phyloP scores from a whole-genome alignment of 1,140 invertebrate species.

The Mesaphorura yosii region DNA sequence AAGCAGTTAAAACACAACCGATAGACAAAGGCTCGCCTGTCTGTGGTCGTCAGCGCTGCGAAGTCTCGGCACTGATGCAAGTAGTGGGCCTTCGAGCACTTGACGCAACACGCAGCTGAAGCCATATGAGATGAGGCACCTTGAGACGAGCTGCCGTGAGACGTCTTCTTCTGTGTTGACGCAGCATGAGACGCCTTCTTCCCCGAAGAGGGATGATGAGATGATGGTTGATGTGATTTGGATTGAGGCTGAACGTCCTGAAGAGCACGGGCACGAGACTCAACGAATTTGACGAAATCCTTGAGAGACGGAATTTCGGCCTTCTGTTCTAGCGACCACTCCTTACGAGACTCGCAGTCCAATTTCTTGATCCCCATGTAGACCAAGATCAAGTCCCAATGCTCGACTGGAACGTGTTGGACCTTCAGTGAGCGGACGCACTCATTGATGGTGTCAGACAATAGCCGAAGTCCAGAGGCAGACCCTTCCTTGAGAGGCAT shows the following conservation, averaged over 20 bases:
- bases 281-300: neutral
- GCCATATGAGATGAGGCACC: too few species aligned
- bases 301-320: neutral
- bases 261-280: neutral
- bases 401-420: neutral
- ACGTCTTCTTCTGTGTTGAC: too few species aligned
- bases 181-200: neutral
- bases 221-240: too few species aligned
- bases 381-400: conserved; percentile 13
- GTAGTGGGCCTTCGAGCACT: too few species aligned
- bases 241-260: neutral
- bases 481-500: neutral
- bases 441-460: neutral
- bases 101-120: too few species aligned
- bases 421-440: neutral
- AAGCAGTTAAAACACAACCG: neutral
- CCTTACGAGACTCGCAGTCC: conserved; percentile 8
- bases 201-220: neutral
- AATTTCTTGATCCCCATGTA: conserved; percentile 11
- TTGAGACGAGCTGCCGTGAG: too few species aligned
- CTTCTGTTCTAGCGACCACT: neutral
- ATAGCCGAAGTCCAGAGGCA: neutral
- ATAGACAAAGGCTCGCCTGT: too few species aligned
- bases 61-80: too few species aligned
- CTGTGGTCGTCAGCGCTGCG: too few species aligned